Evolutionary conservation across 2,888 invertebrate genomes (phyloP), one percentile per base, ranked within the genome.

Genomic region (Morpho achilles): DNA sequence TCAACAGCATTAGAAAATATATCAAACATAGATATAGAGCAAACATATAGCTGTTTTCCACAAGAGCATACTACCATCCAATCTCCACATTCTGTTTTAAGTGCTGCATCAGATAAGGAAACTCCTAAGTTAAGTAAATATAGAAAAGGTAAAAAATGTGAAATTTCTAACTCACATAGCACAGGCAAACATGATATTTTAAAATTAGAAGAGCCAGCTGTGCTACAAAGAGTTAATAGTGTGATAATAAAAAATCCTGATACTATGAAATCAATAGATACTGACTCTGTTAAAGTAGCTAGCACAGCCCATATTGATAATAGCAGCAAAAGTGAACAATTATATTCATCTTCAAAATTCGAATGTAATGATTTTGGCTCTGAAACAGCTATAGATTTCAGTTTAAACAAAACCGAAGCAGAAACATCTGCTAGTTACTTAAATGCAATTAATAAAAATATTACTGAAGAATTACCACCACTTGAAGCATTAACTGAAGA

Each of bases 201-300:
- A 10, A 45, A 45, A 40, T 7, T 10, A 45, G 22, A 4, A 22
- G 49, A 57, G 46, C 40, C 39, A 53, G 32, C 57, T 39, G 54
- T 10, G 0, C 56, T 56, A 8, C 63, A 61, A 64, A 78, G 90
- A 74, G 87, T 81, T 43, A 83, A 90, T 63, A 90, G 90, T 70
- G 90, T 90, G 2, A 90, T 90, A 42, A 89, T 89, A 61, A 87
- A 89, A 77, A 90, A 89, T 75, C 89, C 89, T 8, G 90, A 90
- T 62, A 88, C 82, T 66, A 62, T 66, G 3, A 84, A 79, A 70
- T 72, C 67, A 55, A 66, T 80, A 61, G 72, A 76, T 53, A 70
- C 60, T 60, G 57, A 63, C 1, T 69, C 62, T 2, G n/a, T 7
- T 42, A 32, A 61, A 58, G 59, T 59, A 67, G 59, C 49, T 43